phyloP scores from a whole-genome alignment of 1,140 invertebrate species.

The Chionoecetes opilio region DNA sequence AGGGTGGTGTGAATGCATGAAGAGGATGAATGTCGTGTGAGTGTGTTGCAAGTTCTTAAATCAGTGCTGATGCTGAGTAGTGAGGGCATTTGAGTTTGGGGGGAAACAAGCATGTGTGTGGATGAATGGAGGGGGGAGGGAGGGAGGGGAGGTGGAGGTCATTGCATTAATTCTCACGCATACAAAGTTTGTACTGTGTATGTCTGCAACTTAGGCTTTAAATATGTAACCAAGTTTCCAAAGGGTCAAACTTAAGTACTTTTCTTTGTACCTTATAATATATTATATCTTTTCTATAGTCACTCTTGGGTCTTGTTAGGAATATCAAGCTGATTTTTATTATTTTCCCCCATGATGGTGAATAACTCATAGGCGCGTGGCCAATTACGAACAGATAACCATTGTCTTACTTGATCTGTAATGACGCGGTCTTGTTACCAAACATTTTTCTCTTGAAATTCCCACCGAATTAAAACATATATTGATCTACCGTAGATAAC shows the following conservation, averaged over 20 bases:
- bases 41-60: neutral
- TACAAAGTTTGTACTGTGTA: neutral
- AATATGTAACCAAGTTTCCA: slow-evolving; percentile 2
- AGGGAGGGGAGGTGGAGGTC: neutral
- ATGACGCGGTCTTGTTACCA: neutral
- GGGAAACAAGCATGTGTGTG: neutral
- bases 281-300: neutral
- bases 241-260: neutral
- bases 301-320: neutral
- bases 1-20: neutral
- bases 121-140: neutral
- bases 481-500: no score
- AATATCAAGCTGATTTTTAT: neutral
- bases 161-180: neutral
- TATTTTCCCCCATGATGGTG: neutral
- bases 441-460: neutral
- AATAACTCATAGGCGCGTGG: neutral
- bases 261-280: neutral
- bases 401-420: neutral
- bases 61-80: neutral
- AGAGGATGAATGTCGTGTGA: neutral
- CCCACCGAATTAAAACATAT: no score
- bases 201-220: slow-evolving; percentile 6
- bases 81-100: neutral
- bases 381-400: neutral